Percentiles rank a stretch among this genome's conserved stretches.
Evolutionary conservation across 2,888 invertebrate species (phyloP).

Genomic region (Parnassius smintheus): DNA sequence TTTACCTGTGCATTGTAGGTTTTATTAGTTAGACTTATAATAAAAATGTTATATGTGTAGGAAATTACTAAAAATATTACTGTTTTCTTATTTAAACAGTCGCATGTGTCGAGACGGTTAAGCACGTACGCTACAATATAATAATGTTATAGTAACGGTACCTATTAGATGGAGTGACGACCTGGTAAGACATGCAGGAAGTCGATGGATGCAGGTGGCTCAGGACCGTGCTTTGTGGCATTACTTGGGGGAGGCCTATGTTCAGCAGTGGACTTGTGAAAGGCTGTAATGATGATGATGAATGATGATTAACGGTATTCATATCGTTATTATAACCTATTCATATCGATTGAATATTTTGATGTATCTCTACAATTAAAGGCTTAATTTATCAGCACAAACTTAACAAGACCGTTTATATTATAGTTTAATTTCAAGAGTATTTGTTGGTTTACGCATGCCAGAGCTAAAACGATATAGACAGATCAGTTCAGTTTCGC

Average conservation of each 20-base stretch:
- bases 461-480: background rate
- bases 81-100: constrained; percentile 62
- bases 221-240: too few relatives aligned
- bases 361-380: constrained; percentile 19
- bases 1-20: constrained; percentile 37
- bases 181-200: too few relatives aligned
- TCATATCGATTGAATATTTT: constrained; percentile 16
- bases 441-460: constrained; percentile 4
- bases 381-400: constrained; percentile 10
- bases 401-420: constrained; percentile 20
- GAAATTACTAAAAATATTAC: constrained; percentile 70
- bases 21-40: constrained; percentile 65
- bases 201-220: too few relatives aligned
- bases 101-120: constrained; percentile 68
- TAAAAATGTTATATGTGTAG: constrained; percentile 60
- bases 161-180: too few relatives aligned
- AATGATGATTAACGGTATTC: too few relatives aligned
- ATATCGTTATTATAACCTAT: too few relatives aligned
- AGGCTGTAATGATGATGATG: too few relatives aligned
- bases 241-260: too few relatives aligned
- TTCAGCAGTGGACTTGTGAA: too few relatives aligned
- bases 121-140: constrained; percentile 10
- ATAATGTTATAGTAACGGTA: constrained; percentile 15
- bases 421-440: constrained; percentile 8
- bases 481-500: background rate